Evolutionary conservation across 37 sponge, comb jelly and placozoan species (phyloP).

Genomic region (Dysidea cf. avara): DNA sequence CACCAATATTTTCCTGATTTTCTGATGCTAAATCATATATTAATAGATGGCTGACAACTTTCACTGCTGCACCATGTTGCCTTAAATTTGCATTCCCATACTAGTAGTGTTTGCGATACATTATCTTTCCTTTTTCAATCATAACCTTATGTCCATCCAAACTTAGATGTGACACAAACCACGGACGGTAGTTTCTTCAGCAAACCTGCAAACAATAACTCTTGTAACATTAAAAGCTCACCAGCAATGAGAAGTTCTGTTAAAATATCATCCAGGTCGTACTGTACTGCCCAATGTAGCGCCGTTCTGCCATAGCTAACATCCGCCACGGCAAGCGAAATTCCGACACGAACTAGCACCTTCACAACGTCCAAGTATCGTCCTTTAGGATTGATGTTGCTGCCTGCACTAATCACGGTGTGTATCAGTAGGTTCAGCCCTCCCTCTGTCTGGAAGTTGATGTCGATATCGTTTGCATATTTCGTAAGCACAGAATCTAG

Average conservation of each 20-base stretch:
- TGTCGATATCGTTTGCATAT: neutral
- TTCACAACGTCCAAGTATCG: slow-evolving; percentile 27
- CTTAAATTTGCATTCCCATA: no score
- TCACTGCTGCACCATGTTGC: no score
- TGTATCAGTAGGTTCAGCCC: slow-evolving; percentile 68
- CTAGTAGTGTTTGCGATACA: no score
- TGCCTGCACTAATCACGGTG: slow-evolving; percentile 64
- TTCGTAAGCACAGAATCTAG: no score
- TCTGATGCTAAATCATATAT: no score
- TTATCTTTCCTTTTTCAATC: no score
- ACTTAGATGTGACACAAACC: neutral
- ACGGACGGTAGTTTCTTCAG: neutral
- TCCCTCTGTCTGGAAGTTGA: slow-evolving; percentile 50
- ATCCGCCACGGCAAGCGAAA: slow-evolving; percentile 42
- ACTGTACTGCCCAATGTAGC: slow-evolving; percentile 76
- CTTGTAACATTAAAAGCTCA: slow-evolving; percentile 5
- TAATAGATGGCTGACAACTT: no score
- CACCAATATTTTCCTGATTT: no score
- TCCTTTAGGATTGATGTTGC: slow-evolving; percentile 13
- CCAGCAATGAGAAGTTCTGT: slow-evolving; percentile 60
- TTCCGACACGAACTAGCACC: slow-evolving; percentile 52
- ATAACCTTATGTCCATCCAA: no score
- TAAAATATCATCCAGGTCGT: slow-evolving; percentile 59
- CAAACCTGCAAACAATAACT: neutral
- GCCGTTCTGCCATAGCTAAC: slow-evolving; percentile 70